Percentiles rank a stretch among this genome's conserved stretches.
Evolutionary conservation across 2,888 invertebrate species (phyloP).

Genomic region (Metallyticus violacea): DNA sequence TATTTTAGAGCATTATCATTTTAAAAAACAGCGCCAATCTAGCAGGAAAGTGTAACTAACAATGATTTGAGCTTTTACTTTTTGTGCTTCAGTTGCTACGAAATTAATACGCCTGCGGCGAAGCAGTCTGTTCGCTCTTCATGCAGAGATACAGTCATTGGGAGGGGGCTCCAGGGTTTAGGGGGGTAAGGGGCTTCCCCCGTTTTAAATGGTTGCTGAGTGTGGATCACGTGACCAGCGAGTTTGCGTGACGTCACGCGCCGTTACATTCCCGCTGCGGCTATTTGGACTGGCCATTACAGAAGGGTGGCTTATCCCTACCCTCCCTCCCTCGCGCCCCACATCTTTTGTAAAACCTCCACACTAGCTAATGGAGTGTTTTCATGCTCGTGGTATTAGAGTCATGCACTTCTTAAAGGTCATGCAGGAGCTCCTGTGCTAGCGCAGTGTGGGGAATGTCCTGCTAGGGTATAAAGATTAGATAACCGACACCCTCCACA

Average conservation of each 20-base stretch:
- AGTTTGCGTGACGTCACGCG: slow-evolving; percentile 26
- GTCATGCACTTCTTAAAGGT: slow-evolving; percentile 16
- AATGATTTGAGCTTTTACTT: too few relatives aligned
- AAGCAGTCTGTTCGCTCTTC: too few relatives aligned
- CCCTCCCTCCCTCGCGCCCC: not conserved
- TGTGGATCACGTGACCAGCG: slow-evolving; percentile 21
- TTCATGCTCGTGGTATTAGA: slow-evolving; percentile 20
- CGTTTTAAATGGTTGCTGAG: slow-evolving; percentile 16
- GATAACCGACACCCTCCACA: not conserved
- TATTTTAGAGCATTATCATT: too few relatives aligned
- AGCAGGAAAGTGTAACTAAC: too few relatives aligned
- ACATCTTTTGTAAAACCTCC: slow-evolving; percentile 3
- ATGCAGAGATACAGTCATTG: not conserved
- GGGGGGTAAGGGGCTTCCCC: not conserved
- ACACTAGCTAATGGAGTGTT: slow-evolving; percentile 25
- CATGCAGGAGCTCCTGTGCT: not conserved
- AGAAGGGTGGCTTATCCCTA: not conserved
- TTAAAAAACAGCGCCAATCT: too few relatives aligned
- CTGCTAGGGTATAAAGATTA: not conserved
- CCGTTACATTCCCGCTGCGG: slow-evolving; percentile 18
- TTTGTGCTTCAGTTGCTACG: too few relatives aligned
- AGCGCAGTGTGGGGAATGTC: not conserved
- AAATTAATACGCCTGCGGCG: too few relatives aligned
- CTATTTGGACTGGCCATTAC: slow-evolving; percentile 23
- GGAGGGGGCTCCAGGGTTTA: too few relatives aligned